Evolutionary conservation across 2,113 vertebrate species (phyloP).

Genomic region (Chaetodon trifascialis): DNA sequence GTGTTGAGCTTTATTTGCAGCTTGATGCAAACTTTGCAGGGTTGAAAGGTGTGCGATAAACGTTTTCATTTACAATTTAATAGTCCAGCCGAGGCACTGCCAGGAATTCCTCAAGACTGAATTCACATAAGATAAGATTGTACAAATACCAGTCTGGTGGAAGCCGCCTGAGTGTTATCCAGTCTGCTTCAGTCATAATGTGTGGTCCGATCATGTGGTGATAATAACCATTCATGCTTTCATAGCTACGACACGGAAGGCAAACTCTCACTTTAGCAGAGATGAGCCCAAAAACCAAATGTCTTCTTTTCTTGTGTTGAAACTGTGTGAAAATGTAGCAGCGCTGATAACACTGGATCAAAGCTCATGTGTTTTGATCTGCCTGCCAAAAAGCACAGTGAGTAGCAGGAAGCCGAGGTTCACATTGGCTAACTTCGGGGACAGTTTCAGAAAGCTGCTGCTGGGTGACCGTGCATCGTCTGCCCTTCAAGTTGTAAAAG

Average conservation of each 20-base stretch:
- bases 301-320: conserved; percentile 17
- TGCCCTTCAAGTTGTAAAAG: conserved; percentile 83
- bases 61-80: conserved; percentile 5
- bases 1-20: background rate
- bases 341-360: conserved; percentile 26
- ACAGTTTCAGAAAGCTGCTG: conserved; percentile 60
- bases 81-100: background rate
- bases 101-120: conserved; percentile 15
- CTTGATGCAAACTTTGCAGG: background rate
- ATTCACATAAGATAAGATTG: conserved; percentile 34
- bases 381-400: conserved; percentile 31
- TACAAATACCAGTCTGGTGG: conserved; percentile 38
- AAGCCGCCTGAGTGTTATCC: conserved; percentile 40
- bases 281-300: conserved; percentile 39
- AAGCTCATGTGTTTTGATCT: conserved; percentile 43
- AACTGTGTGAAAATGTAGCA: conserved; percentile 18
- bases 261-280: conserved; percentile 14
- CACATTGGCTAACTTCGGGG: conserved; percentile 56
- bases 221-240: conserved; percentile 52
- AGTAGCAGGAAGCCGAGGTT: conserved; percentile 2
- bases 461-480: conserved; percentile 63
- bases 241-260: conserved; percentile 15
- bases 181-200: conserved; percentile 16
- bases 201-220: conserved; percentile 29
- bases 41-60: conserved; percentile 10